phyloP scores from a whole-genome alignment of 2,888 invertebrate species.

The Drosophila peninsularis region DNA sequence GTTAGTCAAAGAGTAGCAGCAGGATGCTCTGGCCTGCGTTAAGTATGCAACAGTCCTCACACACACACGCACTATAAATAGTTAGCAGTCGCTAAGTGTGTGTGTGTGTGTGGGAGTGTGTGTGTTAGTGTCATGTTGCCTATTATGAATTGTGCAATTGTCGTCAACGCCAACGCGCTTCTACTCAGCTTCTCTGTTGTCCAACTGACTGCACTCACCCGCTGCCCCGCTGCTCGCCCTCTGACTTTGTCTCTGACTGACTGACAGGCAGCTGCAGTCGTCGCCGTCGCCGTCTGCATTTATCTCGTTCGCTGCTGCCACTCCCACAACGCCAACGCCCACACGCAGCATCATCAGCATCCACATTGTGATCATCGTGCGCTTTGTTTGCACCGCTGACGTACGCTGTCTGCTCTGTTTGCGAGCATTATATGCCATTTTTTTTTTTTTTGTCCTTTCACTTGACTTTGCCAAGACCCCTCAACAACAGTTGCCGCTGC shows the following conservation, averaged over 20 bases:
- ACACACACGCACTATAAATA: conserved; percentile 44
- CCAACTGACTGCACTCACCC: conserved; percentile 57
- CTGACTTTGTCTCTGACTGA: conserved; percentile 33
- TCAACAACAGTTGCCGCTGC: conserved; percentile 21
- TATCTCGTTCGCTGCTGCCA: conserved; percentile 32
- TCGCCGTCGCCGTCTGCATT: conserved; percentile 33
- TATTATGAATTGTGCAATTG: conserved; percentile 79
- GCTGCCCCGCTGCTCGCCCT: conserved; percentile 10
- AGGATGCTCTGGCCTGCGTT: conserved; percentile 11
- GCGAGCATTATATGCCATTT: conserved; percentile 66
- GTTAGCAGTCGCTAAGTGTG: conserved; percentile 49
- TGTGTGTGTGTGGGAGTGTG: conserved; percentile 4
- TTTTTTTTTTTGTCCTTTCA: conserved; percentile 41
- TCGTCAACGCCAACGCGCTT: conserved; percentile 69
- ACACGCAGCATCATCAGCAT: conserved; percentile 17
- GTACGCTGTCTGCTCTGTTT: conserved; percentile 67
- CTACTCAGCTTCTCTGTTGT: conserved; percentile 45
- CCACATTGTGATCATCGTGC: conserved; percentile 29
- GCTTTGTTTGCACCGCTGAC: conserved; percentile 66
- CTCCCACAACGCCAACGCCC: conserved; percentile 10
- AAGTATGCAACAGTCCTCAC: conserved; percentile 44
- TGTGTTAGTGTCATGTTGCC: conserved; percentile 66
- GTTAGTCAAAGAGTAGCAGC: conserved; percentile 17
- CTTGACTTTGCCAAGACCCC: conserved; percentile 44
- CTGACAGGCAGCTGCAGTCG: conserved; percentile 49